Percentiles rank a stretch among this genome's conserved stretches.
phyloP scores from a whole-genome alignment of 2,113 vertebrate genomes.

The Pseudonaja textilis region DNA sequence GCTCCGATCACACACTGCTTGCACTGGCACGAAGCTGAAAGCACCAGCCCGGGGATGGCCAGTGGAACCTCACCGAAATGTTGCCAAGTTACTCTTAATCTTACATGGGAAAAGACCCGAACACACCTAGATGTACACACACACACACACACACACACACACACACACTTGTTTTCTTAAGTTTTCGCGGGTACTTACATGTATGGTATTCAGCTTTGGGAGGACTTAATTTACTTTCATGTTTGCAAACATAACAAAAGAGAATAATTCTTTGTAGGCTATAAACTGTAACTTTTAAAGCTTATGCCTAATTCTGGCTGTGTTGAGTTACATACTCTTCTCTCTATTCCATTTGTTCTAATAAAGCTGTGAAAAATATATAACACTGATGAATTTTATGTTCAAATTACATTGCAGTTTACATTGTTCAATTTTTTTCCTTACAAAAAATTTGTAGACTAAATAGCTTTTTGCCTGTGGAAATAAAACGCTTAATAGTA shows the following conservation, averaged over 20 bases:
- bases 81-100: no score
- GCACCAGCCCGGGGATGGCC: no score
- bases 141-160: no score
- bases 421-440: slow-evolving; percentile 1
- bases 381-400: slow-evolving; percentile 40
- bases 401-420: slow-evolving; percentile 20
- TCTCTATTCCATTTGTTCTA: slow-evolving; percentile 47
- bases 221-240: not conserved
- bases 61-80: no score
- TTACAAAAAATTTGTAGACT: not conserved
- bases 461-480: slow-evolving; percentile 43
- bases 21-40: no score
- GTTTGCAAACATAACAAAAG: not conserved
- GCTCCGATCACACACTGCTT: no score
- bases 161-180: no score
- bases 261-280: not conserved
- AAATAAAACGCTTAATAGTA: slow-evolving; percentile 26
- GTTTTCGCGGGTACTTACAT: no score
- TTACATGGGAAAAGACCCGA: no score
- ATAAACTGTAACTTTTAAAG: not conserved
- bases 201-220: not conserved
- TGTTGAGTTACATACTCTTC: slow-evolving; percentile 7
- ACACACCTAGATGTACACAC: no score
- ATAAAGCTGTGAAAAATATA: slow-evolving; percentile 40
- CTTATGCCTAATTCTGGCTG: not conserved